Evolutionary conservation across 2,113 vertebrate genomes (phyloP).

Genomic region (Camelus dromedarius): DNA sequence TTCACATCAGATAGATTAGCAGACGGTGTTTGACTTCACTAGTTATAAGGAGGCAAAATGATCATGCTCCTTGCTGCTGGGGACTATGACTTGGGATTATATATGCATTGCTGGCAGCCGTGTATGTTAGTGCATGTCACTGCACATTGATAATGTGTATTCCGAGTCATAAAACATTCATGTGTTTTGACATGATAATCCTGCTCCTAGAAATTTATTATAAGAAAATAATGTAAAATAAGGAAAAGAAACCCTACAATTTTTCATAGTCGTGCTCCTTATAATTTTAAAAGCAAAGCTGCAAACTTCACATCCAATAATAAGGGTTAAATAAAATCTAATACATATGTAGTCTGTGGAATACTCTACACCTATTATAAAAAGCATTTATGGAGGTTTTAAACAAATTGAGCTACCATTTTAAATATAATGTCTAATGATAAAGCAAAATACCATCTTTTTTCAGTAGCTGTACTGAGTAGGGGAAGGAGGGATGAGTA

Average conservation of each 20-base stretch:
- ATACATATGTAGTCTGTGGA: background rate
- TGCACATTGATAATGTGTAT: background rate
- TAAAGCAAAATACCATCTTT: background rate
- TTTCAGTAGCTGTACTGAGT: background rate
- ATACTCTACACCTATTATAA: background rate
- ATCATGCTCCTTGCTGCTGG: background rate
- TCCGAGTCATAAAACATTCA: background rate
- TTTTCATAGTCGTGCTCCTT: background rate
- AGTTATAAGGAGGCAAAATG: background rate
- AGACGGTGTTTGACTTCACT: background rate
- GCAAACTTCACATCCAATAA: background rate
- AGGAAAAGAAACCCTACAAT: background rate
- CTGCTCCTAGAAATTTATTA: background rate
- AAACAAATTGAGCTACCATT: background rate
- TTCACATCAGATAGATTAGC: background rate
- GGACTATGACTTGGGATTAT: background rate
- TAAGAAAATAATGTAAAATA: slow-evolving; percentile 29
- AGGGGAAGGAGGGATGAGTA: background rate
- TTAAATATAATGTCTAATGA: background rate
- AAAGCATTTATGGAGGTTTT: background rate
- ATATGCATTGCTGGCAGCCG: background rate
- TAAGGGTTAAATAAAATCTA: background rate
- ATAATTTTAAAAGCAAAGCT: background rate
- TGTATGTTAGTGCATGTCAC: fast-evolving
- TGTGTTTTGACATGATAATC: background rate